Base-by-base conservation (phyloP, 2,113 vertebrate species). In the Dasyprocta punctata region DNA sequence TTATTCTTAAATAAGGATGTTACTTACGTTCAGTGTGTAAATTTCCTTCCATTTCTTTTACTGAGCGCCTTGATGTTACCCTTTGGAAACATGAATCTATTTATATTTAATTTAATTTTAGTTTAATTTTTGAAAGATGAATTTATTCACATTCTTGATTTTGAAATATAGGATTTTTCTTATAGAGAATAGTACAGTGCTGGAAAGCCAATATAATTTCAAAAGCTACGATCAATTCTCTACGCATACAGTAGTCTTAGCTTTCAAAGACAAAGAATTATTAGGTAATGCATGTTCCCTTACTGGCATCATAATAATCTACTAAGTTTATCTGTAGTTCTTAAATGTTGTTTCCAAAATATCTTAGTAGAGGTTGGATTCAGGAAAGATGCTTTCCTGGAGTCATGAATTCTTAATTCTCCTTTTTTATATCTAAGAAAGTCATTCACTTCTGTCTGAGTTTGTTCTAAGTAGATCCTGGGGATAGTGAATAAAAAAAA, bases 231-330 rank as follows among this genome's bases (percentile, higher is more conserved):
- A 90, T 78, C 20, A 36, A 0, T 73, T 71, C 3, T 89, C 44
- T 89, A 65, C n/a, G 58, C 38, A 49, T 52, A 63, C 16, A 88
- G 13, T 54, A 63, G 7, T 86, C 20, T 82, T 58, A 3, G 1
- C 16, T 90, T 95, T 94, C 52, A 69, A 28, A 92, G n/a, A 92
- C 28, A 93, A 82, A 91, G 30, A 81, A 85, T 9, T 19, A 28
- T 82, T 49, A 67, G 3, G 10, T 58, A 67, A 44, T 85, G 11
- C 28, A 77, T 26, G 33, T 93, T 89, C 30, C 24, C 6, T 52
- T 81, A 47, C 3, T 77, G 7, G 12, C 89, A 82, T 52, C 78
- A 38, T 33, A n/a, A 22, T 63, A 33, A 82, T 77, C n/a, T 41
- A 47, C 10, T 28, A 92, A 22, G 8, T 1, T 47, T 75, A 11